Conservation (phyloP, 1,140 invertebrate genomes). For the Drosophila eugracilis region DNA sequence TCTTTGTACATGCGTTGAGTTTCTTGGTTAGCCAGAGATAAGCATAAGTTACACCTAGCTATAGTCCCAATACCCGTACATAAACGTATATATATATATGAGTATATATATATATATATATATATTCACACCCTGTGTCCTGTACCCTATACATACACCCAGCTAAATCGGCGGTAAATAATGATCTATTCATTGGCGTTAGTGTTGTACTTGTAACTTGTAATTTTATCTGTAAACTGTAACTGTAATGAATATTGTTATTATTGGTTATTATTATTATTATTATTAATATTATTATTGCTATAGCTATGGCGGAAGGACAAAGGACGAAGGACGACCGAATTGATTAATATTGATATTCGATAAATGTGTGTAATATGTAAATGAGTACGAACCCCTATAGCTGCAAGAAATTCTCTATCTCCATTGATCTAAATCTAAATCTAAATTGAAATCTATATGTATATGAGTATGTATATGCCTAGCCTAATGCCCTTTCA, state of each 20-base stretch:
- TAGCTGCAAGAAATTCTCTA: constrained; percentile 68
- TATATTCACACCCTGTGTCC: constrained; percentile 43
- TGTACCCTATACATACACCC: constrained; percentile 50
- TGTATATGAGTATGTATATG: constrained; percentile 41
- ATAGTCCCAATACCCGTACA: constrained; percentile 46
- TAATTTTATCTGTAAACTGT: constrained; percentile 57
- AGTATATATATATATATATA: constrained; percentile 35
- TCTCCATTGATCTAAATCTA: constrained; percentile 43
- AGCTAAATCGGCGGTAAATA: constrained; percentile 43
- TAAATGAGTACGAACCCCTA: constrained; percentile 38
- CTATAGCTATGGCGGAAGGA: constrained; percentile 45
- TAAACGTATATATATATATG: constrained; percentile 35
- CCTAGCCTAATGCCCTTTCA: constrained; percentile 72
- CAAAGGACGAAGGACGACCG: constrained; percentile 26
- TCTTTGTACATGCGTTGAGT: constrained; percentile 64
- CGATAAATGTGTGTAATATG: constrained; percentile 53
- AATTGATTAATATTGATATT: constrained; percentile 73
- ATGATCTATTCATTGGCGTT: constrained; percentile 82
- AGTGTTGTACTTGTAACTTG: constrained; percentile 79
- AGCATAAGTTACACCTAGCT: constrained; percentile 72
- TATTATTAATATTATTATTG: constrained; percentile 55
- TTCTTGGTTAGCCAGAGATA: constrained; percentile 48
- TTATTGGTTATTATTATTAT: constrained; percentile 72
- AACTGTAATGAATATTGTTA: constrained; percentile 70
- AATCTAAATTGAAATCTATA: constrained; percentile 19